A percentile compares a stretch with the other conserved stretches of the same genome.
Evolutionary conservation across 2,797 vertebrate species (phyloP).

Genomic region (Helostoma temminkii): DNA sequence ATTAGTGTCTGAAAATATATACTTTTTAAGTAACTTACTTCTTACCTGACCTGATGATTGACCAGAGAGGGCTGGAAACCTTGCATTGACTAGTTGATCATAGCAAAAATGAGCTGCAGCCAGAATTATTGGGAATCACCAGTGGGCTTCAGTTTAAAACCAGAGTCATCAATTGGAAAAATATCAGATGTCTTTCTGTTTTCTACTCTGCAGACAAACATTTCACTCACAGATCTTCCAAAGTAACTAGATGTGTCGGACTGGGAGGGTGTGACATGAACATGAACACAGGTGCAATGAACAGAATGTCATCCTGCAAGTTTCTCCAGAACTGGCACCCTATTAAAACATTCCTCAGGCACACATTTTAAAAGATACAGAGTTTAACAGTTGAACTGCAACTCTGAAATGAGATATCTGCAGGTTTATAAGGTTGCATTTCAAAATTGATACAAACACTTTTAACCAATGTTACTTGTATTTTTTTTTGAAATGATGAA

Average conservation of each 20-base stretch:
- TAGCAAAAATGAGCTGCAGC: slow-evolving; percentile 28
- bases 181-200: neutral
- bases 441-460: neutral
- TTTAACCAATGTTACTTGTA: too few species aligned
- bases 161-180: neutral
- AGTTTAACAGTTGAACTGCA: neutral
- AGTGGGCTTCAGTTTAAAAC: slow-evolving; percentile 16
- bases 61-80: slow-evolving; percentile 30
- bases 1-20: neutral
- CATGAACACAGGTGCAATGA: slow-evolving; percentile 65
- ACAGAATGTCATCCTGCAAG: slow-evolving; percentile 82
- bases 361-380: slow-evolving; percentile 2
- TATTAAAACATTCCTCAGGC: slow-evolving; percentile 67
- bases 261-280: slow-evolving; percentile 71
- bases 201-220: slow-evolving; percentile 12
- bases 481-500: too few species aligned
- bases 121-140: slow-evolving; percentile 1
- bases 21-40: neutral
- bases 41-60: slow-evolving; percentile 71
- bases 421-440: neutral
- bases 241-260: slow-evolving; percentile 14
- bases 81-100: slow-evolving; percentile 49
- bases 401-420: neutral
- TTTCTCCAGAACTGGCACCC: slow-evolving; percentile 67
- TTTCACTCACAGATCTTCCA: slow-evolving; percentile 22